These are phyloP conservation scores for Crotalus tigris DNA, from an alignment of 2,113 vertebrate genomes.

Conservation along the genomic window DNA sequence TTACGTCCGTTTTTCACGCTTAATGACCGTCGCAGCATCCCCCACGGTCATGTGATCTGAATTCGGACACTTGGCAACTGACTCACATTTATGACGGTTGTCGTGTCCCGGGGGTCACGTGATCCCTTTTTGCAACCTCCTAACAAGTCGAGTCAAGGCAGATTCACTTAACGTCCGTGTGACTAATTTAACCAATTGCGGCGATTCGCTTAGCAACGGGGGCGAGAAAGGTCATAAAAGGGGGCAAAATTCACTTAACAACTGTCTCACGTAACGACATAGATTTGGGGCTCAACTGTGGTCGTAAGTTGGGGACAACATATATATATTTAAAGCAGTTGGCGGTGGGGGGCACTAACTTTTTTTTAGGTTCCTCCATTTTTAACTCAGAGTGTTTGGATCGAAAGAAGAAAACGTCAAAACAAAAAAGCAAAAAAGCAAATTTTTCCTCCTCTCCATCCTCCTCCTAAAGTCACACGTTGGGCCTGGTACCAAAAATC, in stretches of 20 bases:
- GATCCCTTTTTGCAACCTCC: not conserved
- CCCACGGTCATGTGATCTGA: fast-evolving
- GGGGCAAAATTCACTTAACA: not conserved
- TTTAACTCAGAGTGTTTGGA: not conserved
- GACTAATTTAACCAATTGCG: not conserved
- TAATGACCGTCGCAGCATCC: not conserved
- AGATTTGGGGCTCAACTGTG: not conserved
- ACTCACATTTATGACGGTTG: not conserved
- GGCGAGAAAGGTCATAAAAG: not conserved
- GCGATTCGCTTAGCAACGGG: not conserved
- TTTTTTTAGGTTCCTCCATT: not conserved
- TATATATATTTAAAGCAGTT: not conserved
- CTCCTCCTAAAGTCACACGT: not conserved
- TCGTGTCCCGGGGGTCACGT: not conserved
- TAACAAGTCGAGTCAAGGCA: not conserved
- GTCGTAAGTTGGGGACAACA: not conserved
- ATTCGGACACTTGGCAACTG: not conserved
- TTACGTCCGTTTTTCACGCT: not conserved
- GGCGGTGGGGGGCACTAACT: no score
- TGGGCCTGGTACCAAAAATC: not conserved
- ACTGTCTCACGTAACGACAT: not conserved
- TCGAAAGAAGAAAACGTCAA: no score
- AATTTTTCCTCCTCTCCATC: not conserved
- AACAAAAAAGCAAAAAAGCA: no score
- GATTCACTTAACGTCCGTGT: not conserved